These are phyloP conservation scores for Mythimna ferrago DNA, from an alignment of 2,888 invertebrate genomes.

Conservation along the genomic window DNA sequence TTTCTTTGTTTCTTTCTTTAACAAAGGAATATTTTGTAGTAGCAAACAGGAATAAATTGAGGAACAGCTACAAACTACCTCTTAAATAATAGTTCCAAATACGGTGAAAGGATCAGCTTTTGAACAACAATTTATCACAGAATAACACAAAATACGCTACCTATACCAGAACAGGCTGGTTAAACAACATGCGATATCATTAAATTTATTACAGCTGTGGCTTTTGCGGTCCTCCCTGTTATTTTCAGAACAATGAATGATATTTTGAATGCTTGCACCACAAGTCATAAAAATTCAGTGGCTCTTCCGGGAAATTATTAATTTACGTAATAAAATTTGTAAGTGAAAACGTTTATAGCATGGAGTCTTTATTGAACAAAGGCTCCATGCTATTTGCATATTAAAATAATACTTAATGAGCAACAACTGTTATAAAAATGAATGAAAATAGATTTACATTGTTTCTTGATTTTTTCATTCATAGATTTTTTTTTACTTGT, in stretches of 20 bases:
- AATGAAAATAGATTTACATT: no score
- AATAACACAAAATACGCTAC: neutral
- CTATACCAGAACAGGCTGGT: neutral
- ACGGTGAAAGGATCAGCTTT: conserved; percentile 4
- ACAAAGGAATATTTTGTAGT: no score
- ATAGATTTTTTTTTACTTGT: no score
- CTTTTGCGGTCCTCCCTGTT: neutral
- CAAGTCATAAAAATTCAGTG: neutral
- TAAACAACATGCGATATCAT: neutral
- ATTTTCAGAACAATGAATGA: conserved; percentile 6
- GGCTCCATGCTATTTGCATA: no score
- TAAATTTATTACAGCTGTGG: conserved; percentile 16
- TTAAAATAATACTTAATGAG: no score
- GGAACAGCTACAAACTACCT: neutral
- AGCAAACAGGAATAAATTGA: no score
- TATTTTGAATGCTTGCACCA: neutral
- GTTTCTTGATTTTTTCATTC: no score
- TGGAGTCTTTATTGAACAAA: no score
- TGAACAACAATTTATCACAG: conserved; percentile 13
- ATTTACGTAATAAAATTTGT: neutral
- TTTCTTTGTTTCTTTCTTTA: no score
- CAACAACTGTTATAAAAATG: no score
- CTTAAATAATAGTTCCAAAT: neutral
- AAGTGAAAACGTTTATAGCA: no score
- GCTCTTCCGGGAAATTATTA: neutral